Base-by-base conservation (phyloP, 2,888 invertebrate species). In the Anoplius nigerrimus region DNA sequence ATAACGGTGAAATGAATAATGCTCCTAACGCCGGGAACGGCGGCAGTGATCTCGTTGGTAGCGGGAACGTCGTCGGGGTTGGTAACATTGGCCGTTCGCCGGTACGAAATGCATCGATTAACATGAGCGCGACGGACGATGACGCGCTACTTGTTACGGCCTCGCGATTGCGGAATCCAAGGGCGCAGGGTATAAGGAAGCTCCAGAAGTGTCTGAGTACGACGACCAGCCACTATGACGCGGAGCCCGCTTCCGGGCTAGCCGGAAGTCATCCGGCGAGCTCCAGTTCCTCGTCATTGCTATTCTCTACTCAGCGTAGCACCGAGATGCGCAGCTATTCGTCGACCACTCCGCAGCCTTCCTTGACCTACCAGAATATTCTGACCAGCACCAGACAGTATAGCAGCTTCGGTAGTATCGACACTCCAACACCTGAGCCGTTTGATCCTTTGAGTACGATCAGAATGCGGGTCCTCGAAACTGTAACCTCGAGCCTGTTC, bases 351-450 rank as follows among this genome's bases (percentile, higher is more conserved):
- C 82, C 82, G 76, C 87, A 86, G 86, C 82, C 87, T 69, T 78
- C 85, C 82, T 76, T 82, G 83, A 84, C 83, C 83, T 85, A 87
- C 84, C 88, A 88, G 87, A 86, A 84, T 80, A 86, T 86, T 79
- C 88, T 88, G 86, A 86, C 84, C 87, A 87, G 94, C 92, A 93
- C 95, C 92, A 94, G 95, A 92, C 95, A 95, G 93, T 95, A 95
- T 95, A 95, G 94, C 95, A 95, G 95, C 94, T 95, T 95, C 94
- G 95, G 95, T 95, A 95, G 95, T 95, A 95, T 93, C 93, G 93
- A 92, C 93, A 93, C 92, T 21, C 22, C 16, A 20, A 48, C 1
- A 58, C 13, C 58, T 16, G 8, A 34, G 34, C 1, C 34, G 34
- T 34, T 34, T 34, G 34, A 34, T 34, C 34, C 34, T 34, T 34